A percentile compares a stretch with the other conserved stretches of the same genome.
phyloP scores from a whole-genome alignment of 2,888 invertebrate genomes.

The Leptopterna dolabrata region DNA sequence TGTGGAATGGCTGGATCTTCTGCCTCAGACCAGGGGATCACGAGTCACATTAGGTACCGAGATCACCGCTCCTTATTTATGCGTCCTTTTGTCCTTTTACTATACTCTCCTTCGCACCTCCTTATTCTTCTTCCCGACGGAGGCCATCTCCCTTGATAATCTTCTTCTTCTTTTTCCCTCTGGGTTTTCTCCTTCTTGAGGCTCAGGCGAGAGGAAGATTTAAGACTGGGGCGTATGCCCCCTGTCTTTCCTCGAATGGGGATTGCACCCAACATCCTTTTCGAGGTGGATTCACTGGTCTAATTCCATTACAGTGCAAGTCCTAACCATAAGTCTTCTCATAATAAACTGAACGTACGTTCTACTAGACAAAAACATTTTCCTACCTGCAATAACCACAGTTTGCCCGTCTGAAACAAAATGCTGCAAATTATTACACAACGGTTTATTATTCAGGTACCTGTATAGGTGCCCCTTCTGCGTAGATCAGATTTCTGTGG shows the following conservation, averaged over 20 bases:
- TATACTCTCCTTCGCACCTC: slow-evolving; percentile 50
- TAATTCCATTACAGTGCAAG: not conserved
- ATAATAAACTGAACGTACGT: not conserved
- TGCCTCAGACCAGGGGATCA: slow-evolving; percentile 41
- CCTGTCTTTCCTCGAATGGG: not conserved
- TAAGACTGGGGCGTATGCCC: not conserved
- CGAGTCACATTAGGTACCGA: slow-evolving; percentile 51
- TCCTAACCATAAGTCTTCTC: not conserved
- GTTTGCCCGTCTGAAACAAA: too few species aligned
- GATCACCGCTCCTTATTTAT: slow-evolving; percentile 53
- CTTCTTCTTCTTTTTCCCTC: slow-evolving; percentile 27
- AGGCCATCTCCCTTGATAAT: slow-evolving; percentile 44
- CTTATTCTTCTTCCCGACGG: slow-evolving; percentile 15
- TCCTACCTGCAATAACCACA: not conserved
- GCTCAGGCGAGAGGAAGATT: not conserved
- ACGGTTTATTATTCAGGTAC: too few species aligned
- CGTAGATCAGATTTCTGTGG: too few species aligned
- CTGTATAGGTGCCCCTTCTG: too few species aligned
- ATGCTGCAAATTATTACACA: too few species aligned
- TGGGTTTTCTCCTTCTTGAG: not conserved
- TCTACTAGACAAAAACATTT: not conserved
- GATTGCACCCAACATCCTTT: not conserved
- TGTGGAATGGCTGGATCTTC: not conserved
- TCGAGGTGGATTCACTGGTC: not conserved
- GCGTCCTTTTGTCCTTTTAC: slow-evolving; percentile 53